Evolutionary conservation across 1,140 invertebrate species (phyloP).

Genomic region (Rhyacophila brunnea): DNA sequence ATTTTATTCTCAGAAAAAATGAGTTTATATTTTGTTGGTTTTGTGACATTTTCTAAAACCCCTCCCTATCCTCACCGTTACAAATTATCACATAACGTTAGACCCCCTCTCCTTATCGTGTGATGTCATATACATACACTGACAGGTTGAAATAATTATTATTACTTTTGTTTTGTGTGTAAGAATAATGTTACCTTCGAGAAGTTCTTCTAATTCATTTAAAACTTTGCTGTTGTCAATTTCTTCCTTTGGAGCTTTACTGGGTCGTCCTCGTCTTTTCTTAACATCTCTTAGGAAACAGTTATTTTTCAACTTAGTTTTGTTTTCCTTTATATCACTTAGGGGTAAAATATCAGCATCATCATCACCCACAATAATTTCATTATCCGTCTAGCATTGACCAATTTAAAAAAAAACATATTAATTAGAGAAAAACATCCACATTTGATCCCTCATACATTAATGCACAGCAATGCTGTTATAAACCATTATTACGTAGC

Average conservation of each 20-base stretch:
- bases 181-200: slow-evolving; percentile 15
- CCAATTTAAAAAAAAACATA: background rate
- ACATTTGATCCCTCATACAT: no score
- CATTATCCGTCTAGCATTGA: slow-evolving; percentile 3
- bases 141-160: no score
- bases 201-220: slow-evolving; percentile 10
- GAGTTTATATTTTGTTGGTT: no score
- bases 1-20: no score
- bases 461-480: no score
- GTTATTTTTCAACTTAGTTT: background rate
- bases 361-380: slow-evolving; percentile 7
- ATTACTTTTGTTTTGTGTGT: no score
- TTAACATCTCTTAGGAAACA: background rate
- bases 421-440: background rate
- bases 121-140: no score
- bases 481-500: no score
- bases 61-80: no score
- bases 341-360: slow-evolving; percentile 12
- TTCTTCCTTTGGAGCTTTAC: slow-evolving; percentile 2
- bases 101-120: no score
- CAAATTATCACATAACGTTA: no score
- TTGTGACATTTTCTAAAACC: no score
- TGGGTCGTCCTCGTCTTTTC: slow-evolving; percentile 7
- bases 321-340: slow-evolving; percentile 9
- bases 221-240: slow-evolving; percentile 4